Evolutionary conservation across 2,888 invertebrate genomes (phyloP), one percentile per base, ranked within the genome.

Genomic region (Lacanobia oleracea): DNA sequence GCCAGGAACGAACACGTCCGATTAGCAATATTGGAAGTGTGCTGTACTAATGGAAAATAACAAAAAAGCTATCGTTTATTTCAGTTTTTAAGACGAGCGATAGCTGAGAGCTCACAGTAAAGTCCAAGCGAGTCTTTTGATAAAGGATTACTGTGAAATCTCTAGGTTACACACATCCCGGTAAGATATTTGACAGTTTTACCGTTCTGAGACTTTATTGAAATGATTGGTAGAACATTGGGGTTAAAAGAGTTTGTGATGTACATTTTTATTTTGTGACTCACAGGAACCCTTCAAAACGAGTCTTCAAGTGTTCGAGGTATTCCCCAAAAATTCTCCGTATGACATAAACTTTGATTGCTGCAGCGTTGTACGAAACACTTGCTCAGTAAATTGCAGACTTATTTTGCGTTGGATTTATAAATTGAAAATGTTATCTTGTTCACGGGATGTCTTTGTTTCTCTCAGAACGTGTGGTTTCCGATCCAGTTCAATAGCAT

Each of bases 401-500:
- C 45, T 27, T 37, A 21, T 33, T 62, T 23, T 62, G 65, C 57
- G 21, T 57, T 63, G 21, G 66, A 69, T 77, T 81, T 67, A 72
- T 69, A 80, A 60, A 81, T 72, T 69, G 63, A 69, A 77, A 72
- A 82, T 82, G 68, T 82, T 82, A 78, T 80, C 72, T 67, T 78
- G 71, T 70, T 67, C 56, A 64, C 27, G 69, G 48, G 40, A 63
- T 68, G 63, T 82, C 78, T 80, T 82, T 80, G 82, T 82, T 69
- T 72, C 78, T 82, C 69, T 66, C 45, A 65, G 82, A 64, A 64
- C 78, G 79, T 72, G 72, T 72, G 79, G 78, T 82, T 80, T 80
- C 82, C 78, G 79, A 80, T 80, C 54, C 82, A 80, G 79, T 80
- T 82, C 82, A 80, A 80, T 82, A 80, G 82, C 79, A 77, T 77